These are phyloP conservation scores for Atherinosoma microstoma DNA, from an alignment of 2,797 vertebrate species.

Conservation along the genomic window DNA sequence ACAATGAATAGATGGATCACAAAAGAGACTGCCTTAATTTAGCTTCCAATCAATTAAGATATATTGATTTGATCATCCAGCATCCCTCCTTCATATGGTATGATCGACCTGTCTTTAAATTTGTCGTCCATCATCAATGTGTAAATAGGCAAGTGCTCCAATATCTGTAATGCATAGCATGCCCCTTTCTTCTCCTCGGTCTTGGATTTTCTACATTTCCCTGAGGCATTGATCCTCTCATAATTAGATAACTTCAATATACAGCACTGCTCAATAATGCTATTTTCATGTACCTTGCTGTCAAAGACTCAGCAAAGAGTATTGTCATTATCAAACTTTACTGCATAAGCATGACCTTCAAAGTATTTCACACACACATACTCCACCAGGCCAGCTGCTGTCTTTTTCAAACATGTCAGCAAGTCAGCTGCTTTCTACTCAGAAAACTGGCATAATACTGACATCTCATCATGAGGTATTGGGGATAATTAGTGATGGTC, in stretches of 20 bases:
- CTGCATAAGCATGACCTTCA: neutral
- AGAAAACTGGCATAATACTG: too few relatives aligned
- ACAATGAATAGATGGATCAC: too few relatives aligned
- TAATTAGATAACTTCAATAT: neutral
- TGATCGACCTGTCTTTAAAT: neutral
- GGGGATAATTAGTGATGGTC: too few relatives aligned
- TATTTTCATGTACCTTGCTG: neutral
- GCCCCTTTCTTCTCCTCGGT: neutral
- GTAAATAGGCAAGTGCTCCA: neutral
- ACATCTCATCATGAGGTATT: too few relatives aligned
- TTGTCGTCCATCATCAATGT: neutral
- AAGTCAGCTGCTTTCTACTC: neutral
- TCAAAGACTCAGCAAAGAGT: neutral
- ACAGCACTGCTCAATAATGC: neutral
- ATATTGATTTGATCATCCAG: neutral
- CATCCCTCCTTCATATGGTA: neutral
- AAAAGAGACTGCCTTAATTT: neutral
- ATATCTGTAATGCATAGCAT: neutral
- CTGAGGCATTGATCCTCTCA: neutral
- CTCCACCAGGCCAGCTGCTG: too few relatives aligned
- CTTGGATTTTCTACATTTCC: constrained; percentile 1
- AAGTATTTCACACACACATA: neutral
- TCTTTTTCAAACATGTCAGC: neutral
- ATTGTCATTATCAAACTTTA: neutral
- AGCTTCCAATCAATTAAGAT: neutral